Conservation (phyloP, 2,888 invertebrate species). For the Thereva unica region DNA sequence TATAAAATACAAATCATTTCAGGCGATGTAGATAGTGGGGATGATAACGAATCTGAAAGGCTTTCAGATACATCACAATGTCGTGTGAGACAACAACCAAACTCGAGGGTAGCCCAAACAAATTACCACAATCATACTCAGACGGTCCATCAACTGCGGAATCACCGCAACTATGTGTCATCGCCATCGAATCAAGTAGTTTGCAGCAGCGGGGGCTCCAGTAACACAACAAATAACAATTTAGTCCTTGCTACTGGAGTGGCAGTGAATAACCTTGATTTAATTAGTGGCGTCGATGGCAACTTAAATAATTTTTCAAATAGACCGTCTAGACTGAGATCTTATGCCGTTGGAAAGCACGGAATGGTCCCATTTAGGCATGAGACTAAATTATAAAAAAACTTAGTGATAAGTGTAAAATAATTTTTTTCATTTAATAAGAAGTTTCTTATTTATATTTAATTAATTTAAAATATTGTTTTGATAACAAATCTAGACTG, state of each 20-base stretch:
- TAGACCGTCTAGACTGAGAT: slow-evolving; percentile 44
- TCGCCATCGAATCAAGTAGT: slow-evolving; percentile 14
- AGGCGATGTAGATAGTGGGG: slow-evolving; percentile 83
- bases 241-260: slow-evolving; percentile 36
- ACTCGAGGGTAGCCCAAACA: slow-evolving; percentile 40
- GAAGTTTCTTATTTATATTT: slow-evolving; percentile 10
- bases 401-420: background rate
- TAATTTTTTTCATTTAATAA: background rate
- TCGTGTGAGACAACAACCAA: slow-evolving; percentile 36
- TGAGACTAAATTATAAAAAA: slow-evolving; percentile 46
- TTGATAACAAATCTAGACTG: slow-evolving; percentile 19
- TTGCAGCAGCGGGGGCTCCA: background rate
- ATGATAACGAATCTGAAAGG: slow-evolving; percentile 67
- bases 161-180: slow-evolving; percentile 13
- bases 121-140: slow-evolving; percentile 43
- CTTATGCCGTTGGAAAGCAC: slow-evolving; percentile 44
- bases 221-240: slow-evolving; percentile 9
- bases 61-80: slow-evolving; percentile 58
- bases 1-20: slow-evolving; percentile 1
- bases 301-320: slow-evolving; percentile 44
- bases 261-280: slow-evolving; percentile 47
- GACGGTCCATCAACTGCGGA: slow-evolving; percentile 39
- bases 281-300: slow-evolving; percentile 46
- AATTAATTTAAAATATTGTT: slow-evolving; percentile 32
- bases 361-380: slow-evolving; percentile 46